A percentile compares a stretch with the other conserved stretches of the same genome.
phyloP scores from a whole-genome alignment of 2,113 vertebrate species.

The Varanus komodoensis region DNA sequence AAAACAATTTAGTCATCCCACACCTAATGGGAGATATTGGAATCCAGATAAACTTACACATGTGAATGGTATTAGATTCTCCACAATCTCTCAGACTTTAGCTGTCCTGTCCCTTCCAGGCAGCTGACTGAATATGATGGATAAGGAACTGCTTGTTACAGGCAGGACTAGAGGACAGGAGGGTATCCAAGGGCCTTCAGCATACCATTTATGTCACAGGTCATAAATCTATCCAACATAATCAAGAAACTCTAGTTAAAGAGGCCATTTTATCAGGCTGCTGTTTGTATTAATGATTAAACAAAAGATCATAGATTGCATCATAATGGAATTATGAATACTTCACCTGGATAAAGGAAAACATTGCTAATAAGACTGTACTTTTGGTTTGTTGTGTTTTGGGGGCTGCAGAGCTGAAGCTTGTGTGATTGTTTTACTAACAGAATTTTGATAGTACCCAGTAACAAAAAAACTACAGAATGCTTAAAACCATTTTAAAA shows the following conservation, averaged over 20 bases:
- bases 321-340: neutral
- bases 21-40: neutral
- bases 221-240: neutral
- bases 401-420: too few species aligned
- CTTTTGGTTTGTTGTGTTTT: neutral
- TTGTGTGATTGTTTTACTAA: neutral
- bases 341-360: neutral
- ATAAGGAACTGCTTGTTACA: constrained; percentile 14
- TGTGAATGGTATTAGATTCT: neutral
- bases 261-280: neutral
- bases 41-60: constrained; percentile 1
- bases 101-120: neutral
- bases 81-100: constrained; percentile 12
- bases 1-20: constrained; percentile 14
- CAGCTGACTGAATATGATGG: constrained; percentile 6
- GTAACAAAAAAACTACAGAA: neutral
- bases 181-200: neutral
- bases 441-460: too few species aligned
- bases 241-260: neutral
- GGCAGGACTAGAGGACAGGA: neutral
- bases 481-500: too few species aligned
- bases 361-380: neutral
- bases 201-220: neutral
- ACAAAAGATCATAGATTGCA: neutral
- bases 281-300: neutral